A percentile compares a stretch with the other conserved stretches of the same genome.
Conservation (phyloP, 2,113 vertebrate genomes). For the Mobula hypostoma region DNA sequence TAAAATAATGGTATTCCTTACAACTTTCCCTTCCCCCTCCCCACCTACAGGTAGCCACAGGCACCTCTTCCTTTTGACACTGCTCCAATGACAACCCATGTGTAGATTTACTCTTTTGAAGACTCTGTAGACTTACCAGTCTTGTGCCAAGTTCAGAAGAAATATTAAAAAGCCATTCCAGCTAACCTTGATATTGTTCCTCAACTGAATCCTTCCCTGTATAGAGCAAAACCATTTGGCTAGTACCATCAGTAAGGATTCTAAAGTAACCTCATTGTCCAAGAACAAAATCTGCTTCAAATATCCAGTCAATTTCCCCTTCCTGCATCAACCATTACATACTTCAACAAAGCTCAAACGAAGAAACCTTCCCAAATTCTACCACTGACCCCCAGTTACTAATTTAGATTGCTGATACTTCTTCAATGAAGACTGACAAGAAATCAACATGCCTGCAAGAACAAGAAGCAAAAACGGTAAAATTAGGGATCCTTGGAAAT, state of each 20-base stretch:
- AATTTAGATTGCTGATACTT: background rate
- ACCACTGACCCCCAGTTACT: background rate
- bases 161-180: background rate
- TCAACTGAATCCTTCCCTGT: background rate
- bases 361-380: background rate
- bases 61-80: background rate
- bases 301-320: background rate
- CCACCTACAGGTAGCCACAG: background rate
- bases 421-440: background rate
- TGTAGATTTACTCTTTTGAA: background rate
- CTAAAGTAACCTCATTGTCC: background rate
- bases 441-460: background rate
- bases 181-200: background rate
- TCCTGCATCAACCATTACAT: background rate
- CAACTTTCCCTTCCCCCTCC: background rate
- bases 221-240: background rate
- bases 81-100: background rate
- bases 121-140: too few relatives aligned
- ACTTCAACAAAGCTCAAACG: background rate
- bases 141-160: background rate
- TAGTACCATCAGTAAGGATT: background rate
- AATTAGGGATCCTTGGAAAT: too few relatives aligned
- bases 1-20: background rate
- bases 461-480: too few relatives aligned
- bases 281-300: background rate